phyloP scores from a whole-genome alignment of 2,797 vertebrate genomes.

The Chelmon rostratus region DNA sequence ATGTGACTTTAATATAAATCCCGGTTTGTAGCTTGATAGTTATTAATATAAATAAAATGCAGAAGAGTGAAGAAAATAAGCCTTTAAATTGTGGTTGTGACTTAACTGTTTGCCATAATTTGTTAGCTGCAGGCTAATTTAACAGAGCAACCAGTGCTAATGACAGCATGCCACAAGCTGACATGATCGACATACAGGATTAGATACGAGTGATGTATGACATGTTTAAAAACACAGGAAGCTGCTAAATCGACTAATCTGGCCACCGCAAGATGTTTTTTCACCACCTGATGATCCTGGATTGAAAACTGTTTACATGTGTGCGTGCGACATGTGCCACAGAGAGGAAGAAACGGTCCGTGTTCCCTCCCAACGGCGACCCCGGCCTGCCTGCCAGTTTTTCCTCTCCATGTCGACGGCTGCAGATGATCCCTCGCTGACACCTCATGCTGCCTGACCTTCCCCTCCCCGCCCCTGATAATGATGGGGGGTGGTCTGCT shows the following conservation, averaged over 20 bases:
- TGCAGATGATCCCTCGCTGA: constrained; percentile 42
- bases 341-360: neutral
- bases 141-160: neutral
- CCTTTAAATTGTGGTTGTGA: neutral
- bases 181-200: neutral
- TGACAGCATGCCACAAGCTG: neutral
- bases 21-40: neutral
- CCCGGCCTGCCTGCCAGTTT: neutral
- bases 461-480: constrained; percentile 2
- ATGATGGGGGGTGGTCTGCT: constrained; percentile 38
- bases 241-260: neutral
- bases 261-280: neutral
- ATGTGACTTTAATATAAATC: neutral
- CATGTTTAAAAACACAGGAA: neutral
- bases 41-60: neutral
- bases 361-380: neutral
- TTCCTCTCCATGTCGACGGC: constrained; percentile 40
- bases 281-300: neutral
- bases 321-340: neutral
- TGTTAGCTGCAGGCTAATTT: neutral
- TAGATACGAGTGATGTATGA: neutral
- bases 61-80: neutral
- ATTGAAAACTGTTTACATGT: neutral
- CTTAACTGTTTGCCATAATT: neutral
- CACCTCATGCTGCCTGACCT: constrained; percentile 49